Conservation (phyloP, 35 echinoderm and acorn worm species). For the Heliocidaris tuberculata region DNA sequence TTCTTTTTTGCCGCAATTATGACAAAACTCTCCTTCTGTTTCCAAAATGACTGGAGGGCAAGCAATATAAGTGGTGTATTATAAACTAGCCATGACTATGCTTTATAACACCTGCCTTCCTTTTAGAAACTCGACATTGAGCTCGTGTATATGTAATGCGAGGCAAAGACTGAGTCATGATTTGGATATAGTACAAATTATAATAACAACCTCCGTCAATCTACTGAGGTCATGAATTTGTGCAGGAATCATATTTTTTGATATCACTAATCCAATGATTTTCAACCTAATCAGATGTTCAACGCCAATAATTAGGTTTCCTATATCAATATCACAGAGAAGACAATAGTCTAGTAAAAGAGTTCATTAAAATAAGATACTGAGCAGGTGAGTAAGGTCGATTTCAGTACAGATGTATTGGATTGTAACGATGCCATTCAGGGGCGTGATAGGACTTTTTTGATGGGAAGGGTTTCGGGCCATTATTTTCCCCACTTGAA, state of each 20-base stretch:
- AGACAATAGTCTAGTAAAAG: not conserved
- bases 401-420: no score
- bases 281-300: not conserved
- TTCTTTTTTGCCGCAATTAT: not conserved
- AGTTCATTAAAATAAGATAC: not conserved
- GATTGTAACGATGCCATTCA: no score
- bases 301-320: not conserved
- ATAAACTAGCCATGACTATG: not conserved
- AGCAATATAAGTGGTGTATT: not conserved
- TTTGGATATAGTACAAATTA: not conserved
- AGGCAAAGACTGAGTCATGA: slow-evolving; percentile 15
- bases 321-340: no score
- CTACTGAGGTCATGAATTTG: not conserved
- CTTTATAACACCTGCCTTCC: not conserved
- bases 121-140: not conserved
- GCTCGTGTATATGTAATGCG: not conserved
- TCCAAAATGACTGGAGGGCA: not conserved
- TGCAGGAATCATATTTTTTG: not conserved
- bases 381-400: no score
- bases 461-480: no score
- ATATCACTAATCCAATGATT: no score
- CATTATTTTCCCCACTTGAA: no score
- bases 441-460: no score
- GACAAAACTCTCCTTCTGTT: not conserved
- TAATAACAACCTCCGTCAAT: not conserved